Percentiles rank a stretch among this genome's conserved stretches.
Conservation (phyloP, 2,113 vertebrate species). For the Brachyhypopomus occidentalis region DNA sequence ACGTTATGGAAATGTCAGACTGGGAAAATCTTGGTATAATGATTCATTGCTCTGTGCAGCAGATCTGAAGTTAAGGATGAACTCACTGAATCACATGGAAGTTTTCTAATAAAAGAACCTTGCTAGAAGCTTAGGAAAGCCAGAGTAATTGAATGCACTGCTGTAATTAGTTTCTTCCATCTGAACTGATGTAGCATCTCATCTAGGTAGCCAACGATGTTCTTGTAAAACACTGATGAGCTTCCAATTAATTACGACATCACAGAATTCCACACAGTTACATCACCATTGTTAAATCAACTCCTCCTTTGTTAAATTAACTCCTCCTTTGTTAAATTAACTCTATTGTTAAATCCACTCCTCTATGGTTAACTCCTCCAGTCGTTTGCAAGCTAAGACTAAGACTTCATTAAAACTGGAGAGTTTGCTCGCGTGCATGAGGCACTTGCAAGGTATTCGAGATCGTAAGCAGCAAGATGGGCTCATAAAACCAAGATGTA, state of each 20-base stretch:
- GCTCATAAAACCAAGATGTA: not conserved
- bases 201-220: not conserved
- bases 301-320: not conserved
- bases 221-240: conserved; percentile 11
- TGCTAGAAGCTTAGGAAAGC: conserved; percentile 7
- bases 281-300: not conserved
- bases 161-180: conserved; percentile 31
- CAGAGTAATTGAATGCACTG: conserved; percentile 14
- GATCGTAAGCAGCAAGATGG: not conserved
- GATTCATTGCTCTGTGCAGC: not conserved
- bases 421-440: too few species aligned
- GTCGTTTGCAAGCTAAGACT: not conserved
- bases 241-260: not conserved
- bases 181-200: conserved; percentile 22
- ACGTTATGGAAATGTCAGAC: conserved; percentile 40
- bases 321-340: not conserved
- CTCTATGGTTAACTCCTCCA: not conserved
- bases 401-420: too few species aligned
- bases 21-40: conserved; percentile 30
- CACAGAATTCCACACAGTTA: not conserved
- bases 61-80: conserved; percentile 1
- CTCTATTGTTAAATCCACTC: not conserved
- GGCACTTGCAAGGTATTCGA: too few species aligned
- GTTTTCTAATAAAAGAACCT: conserved; percentile 26
- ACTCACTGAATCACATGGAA: conserved; percentile 15